Percentiles rank a stretch among this genome's conserved stretches.
Conservation (phyloP, 1,140 invertebrate species). For the Camponotus vicinus region DNA sequence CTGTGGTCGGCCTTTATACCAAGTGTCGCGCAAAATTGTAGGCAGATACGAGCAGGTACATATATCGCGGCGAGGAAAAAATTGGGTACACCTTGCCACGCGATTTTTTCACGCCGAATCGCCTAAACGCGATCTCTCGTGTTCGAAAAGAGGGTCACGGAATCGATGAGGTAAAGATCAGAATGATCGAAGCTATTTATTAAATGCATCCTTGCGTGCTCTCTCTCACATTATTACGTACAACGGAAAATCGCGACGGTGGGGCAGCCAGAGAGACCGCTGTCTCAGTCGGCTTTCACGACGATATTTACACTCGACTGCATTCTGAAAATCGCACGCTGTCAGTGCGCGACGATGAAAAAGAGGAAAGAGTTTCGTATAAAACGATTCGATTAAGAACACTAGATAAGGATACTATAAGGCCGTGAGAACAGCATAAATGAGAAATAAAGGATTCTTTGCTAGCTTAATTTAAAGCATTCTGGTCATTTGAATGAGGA, state of each 20-base stretch:
- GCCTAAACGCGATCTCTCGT: neutral
- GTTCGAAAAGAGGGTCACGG: conserved; percentile 26
- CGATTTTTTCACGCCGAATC: no score
- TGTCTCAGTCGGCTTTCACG: conserved; percentile 68
- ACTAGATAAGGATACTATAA: conserved; percentile 40
- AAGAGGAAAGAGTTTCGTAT: conserved; percentile 52
- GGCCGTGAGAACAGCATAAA: conserved; percentile 49
- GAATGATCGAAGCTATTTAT: conserved; percentile 51
- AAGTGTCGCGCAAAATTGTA: neutral
- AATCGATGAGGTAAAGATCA: conserved; percentile 67
- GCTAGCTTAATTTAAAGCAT: conserved; percentile 7
- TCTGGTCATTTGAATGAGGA: neutral
- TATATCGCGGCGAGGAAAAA: neutral
- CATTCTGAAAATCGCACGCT: conserved; percentile 69
- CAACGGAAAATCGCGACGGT: conserved; percentile 65
- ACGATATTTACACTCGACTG: conserved; percentile 69
- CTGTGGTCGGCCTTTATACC: neutral
- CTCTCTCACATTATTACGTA: conserved; percentile 44
- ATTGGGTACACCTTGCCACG: neutral
- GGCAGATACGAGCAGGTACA: neutral
- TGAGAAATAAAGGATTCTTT: neutral
- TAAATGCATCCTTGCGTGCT: conserved; percentile 1
- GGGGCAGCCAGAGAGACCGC: conserved; percentile 12
- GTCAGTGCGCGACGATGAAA: conserved; percentile 48
- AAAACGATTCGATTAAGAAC: conserved; percentile 45